A percentile compares a stretch with the other conserved stretches of the same genome.
Evolutionary conservation across 64 coral and sea anemone genomes (phyloP).

Genomic region (Porites lutea): DNA sequence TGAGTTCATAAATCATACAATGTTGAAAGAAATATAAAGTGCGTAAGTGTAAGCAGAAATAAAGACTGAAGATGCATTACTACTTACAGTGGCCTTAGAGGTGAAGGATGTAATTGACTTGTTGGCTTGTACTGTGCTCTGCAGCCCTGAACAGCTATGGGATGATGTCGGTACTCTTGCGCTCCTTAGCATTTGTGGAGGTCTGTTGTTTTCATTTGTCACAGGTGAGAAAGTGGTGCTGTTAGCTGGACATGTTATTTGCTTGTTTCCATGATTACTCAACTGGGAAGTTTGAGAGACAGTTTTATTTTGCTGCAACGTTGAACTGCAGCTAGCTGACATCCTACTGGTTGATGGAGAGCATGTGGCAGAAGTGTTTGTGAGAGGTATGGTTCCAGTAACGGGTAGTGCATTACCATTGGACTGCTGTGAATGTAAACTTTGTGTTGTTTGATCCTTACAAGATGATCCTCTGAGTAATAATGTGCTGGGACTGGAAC

Average conservation of each 20-base stretch:
- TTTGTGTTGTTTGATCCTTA: neutral
- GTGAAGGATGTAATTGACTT: neutral
- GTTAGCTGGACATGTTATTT: neutral
- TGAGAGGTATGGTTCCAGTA: neutral
- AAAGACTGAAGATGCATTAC: too few species aligned
- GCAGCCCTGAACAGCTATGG: neutral
- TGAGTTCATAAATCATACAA: too few species aligned
- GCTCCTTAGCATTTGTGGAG: neutral
- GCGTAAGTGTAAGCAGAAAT: too few species aligned
- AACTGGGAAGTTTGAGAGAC: neutral
- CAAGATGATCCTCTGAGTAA: neutral
- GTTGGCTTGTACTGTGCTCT: neutral
- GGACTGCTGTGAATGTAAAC: neutral
- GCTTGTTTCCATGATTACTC: neutral
- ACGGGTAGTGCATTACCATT: neutral
- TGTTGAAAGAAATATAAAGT: too few species aligned
- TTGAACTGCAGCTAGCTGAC: neutral
- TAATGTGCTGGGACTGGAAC: neutral
- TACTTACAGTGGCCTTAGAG: slow-evolving; percentile 6
- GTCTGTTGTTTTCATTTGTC: neutral
- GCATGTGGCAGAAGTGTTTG: neutral
- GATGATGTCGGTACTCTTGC: neutral
- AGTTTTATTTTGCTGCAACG: neutral
- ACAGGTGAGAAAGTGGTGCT: neutral
- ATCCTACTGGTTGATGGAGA: neutral